Conservation (phyloP, 2,888 invertebrate species). For the Trissolcus brochymenae region DNA sequence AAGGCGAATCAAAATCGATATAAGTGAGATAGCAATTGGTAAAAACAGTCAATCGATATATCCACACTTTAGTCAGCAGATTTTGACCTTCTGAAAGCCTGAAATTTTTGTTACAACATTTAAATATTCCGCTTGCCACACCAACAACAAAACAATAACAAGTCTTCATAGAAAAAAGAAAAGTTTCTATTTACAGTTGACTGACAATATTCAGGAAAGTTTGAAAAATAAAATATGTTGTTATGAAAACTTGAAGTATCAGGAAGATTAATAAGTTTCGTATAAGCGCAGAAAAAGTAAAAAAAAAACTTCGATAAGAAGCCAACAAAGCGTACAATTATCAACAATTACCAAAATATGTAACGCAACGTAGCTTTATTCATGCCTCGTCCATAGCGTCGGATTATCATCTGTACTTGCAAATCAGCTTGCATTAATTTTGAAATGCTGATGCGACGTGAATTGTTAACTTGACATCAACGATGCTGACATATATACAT, state of each 20-base stretch:
- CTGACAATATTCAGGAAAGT: too few species aligned
- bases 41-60: conserved; percentile 13
- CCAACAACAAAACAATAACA: too few species aligned
- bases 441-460: conserved; percentile 9
- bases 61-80: conserved; percentile 3
- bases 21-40: neutral
- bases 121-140: too few species aligned
- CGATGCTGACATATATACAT: conserved; percentile 33
- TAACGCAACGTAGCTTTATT: conserved; percentile 17
- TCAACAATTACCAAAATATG: conserved; percentile 40
- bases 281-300: neutral
- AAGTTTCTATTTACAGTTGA: too few species aligned
- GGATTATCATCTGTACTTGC: neutral
- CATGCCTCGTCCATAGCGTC: conserved; percentile 20
- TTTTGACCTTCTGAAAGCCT: neutral
- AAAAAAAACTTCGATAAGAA: conserved; percentile 24
- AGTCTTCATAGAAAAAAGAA: too few species aligned
- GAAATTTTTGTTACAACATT: too few species aligned
- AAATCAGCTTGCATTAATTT: conserved; percentile 4
- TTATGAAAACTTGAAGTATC: too few species aligned
- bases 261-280: too few species aligned
- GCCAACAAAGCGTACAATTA: conserved; percentile 4
- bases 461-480: conserved; percentile 26
- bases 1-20: conserved; percentile 10
- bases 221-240: too few species aligned